Conservation (phyloP, 2,113 vertebrate genomes). For the Dicentrarchus labrax region DNA sequence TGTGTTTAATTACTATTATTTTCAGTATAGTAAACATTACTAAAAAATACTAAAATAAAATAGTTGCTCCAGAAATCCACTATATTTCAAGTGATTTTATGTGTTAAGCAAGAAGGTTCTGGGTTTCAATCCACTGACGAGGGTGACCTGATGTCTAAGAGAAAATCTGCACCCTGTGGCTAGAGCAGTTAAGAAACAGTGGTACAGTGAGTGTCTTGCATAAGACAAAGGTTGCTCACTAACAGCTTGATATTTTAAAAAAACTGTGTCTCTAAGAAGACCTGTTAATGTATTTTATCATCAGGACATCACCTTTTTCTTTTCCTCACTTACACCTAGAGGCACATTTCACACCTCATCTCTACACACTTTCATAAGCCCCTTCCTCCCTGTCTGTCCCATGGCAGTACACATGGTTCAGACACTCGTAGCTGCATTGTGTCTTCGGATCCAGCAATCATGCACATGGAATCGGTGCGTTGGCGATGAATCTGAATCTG, state of each 20-base stretch:
- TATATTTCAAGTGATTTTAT: no score
- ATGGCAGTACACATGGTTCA: slow-evolving; percentile 54
- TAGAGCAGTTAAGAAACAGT: not conserved
- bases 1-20: not conserved
- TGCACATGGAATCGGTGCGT: slow-evolving; percentile 40
- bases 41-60: not conserved
- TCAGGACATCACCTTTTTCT: not conserved
- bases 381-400: not conserved
- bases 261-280: not conserved
- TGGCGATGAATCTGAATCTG: not conserved
- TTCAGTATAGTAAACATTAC: no score
- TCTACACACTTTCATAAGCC: not conserved
- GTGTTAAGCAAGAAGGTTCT: not conserved
- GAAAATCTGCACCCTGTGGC: not conserved
- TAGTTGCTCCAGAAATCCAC: not conserved
- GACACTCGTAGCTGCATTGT: not conserved
- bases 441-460: not conserved
- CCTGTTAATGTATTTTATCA: not conserved
- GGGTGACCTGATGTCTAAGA: not conserved
- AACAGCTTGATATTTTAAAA: not conserved
- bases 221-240: not conserved
- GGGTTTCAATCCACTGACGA: not conserved
- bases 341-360: slow-evolving; percentile 11
- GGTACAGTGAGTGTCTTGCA: not conserved
- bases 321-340: not conserved